phyloP scores from a whole-genome alignment of 1,140 invertebrate genomes.

The Sweltsa coloradensis region DNA sequence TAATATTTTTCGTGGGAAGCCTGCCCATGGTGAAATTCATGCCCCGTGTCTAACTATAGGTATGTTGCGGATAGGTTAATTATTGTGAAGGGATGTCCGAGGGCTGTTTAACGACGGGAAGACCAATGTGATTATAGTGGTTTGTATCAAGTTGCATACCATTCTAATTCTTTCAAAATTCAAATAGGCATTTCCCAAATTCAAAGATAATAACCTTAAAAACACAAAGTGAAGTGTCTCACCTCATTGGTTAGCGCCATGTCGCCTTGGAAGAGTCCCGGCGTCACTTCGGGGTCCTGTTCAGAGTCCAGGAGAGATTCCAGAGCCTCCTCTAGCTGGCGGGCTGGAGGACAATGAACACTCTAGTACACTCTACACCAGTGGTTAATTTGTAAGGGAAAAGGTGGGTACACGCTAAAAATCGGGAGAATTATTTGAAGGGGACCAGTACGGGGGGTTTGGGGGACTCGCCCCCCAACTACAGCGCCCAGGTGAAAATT shows the following conservation, averaged over 20 bases:
- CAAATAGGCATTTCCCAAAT: too few species aligned
- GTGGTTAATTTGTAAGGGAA: background rate
- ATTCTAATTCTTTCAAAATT: too few species aligned
- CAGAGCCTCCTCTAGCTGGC: slow-evolving; percentile 9
- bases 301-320: slow-evolving; percentile 18
- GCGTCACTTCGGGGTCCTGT: slow-evolving; percentile 50
- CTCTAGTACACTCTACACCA: background rate
- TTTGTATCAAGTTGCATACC: too few species aligned
- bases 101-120: too few species aligned
- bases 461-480: background rate
- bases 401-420: background rate
- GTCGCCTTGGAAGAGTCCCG: slow-evolving; percentile 54
- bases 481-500: background rate
- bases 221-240: too few species aligned
- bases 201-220: too few species aligned
- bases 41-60: too few species aligned
- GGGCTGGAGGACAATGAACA: background rate
- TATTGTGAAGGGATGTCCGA: too few species aligned
- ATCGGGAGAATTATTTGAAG: background rate
- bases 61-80: too few species aligned
- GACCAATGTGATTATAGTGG: too few species aligned
- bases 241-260: slow-evolving; percentile 43
- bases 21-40: too few species aligned
- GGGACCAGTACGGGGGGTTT: background rate
- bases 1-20: too few species aligned